Evolutionary conservation across 1,140 invertebrate species (phyloP).

Genomic region (Neodiprion virginianus): DNA sequence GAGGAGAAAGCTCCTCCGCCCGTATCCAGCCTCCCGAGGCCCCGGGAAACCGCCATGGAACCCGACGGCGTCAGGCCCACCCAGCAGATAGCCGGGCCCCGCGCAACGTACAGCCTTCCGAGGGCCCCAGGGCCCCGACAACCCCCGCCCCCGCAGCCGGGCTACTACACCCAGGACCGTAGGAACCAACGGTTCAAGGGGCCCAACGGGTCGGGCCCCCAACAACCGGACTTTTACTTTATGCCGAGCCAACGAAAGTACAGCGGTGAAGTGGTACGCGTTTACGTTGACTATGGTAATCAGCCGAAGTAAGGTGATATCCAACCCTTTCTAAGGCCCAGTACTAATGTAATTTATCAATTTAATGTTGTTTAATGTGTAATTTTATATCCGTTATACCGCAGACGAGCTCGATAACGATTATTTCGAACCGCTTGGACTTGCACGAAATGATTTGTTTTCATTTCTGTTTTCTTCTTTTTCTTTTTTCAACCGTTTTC

Average conservation of each 20-base stretch:
- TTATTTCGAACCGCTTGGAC: no score
- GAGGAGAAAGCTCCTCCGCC: conserved; percentile 71
- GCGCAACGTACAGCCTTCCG: conserved; percentile 60
- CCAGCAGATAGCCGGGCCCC: conserved; percentile 46
- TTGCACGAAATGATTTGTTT: no score
- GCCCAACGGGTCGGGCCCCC: conserved; percentile 22
- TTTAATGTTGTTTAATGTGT: background rate
- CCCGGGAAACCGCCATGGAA: conserved; percentile 54
- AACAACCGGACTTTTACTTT: conserved; percentile 89
- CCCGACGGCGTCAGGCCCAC: conserved; percentile 42
- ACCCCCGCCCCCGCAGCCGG: conserved; percentile 47
- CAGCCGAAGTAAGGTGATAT: conserved; percentile 41
- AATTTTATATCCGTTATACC: background rate
- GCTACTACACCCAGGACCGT: conserved; percentile 64
- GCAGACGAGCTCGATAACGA: no score
- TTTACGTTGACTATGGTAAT: conserved; percentile 81
- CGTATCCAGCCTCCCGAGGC: conserved; percentile 53
- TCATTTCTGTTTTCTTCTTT: no score
- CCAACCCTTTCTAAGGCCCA: background rate
- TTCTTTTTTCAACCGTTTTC: no score
- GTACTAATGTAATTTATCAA: background rate
- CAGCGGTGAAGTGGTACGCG: conserved; percentile 89
- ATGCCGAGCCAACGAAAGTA: conserved; percentile 94
- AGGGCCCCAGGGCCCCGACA: conserved; percentile 52
- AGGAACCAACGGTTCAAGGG: conserved; percentile 43